Percentiles rank a stretch among this genome's conserved stretches.
These are phyloP conservation scores for Pithys albifrons DNA, from an alignment of 2,113 vertebrate species.

Conservation along the genomic window DNA sequence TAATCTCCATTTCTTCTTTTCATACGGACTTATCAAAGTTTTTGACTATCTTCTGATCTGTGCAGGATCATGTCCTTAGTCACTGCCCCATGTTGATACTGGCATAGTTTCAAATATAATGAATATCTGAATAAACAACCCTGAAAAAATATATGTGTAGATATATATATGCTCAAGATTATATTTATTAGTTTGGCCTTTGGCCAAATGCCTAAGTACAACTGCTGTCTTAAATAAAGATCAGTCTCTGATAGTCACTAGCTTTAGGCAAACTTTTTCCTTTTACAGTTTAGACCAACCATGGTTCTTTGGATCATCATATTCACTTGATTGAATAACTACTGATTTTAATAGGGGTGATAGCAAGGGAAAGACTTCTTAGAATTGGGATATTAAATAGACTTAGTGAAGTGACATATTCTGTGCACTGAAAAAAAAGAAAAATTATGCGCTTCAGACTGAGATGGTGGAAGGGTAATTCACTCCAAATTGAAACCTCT, in stretches of 20 bases:
- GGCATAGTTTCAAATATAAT: constrained; percentile 10
- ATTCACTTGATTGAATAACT: not conserved
- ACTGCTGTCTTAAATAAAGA: not conserved
- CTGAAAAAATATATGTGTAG: not conserved
- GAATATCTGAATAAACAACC: constrained; percentile 5
- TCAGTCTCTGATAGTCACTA: not conserved
- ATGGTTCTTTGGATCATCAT: not conserved
- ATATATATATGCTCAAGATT: not conserved
- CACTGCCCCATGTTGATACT: not conserved
- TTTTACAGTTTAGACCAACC: not conserved
- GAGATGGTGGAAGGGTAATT: not conserved
- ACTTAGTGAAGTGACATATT: not conserved
- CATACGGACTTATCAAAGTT: not conserved
- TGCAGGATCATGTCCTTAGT: not conserved
- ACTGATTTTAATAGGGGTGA: not conserved
- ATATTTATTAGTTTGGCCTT: not conserved
- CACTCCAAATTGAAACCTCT: not conserved
- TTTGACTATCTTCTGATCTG: not conserved
- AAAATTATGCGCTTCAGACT: not conserved
- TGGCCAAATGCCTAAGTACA: not conserved
- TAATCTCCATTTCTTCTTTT: constrained; percentile 20
- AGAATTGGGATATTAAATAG: not conserved
- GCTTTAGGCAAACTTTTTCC: not conserved
- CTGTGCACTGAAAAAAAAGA: not conserved
- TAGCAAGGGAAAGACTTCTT: not conserved